These are phyloP conservation scores for Sebastolobus alascanus DNA, from an alignment of 2,797 vertebrate genomes.

Conservation along the genomic window DNA sequence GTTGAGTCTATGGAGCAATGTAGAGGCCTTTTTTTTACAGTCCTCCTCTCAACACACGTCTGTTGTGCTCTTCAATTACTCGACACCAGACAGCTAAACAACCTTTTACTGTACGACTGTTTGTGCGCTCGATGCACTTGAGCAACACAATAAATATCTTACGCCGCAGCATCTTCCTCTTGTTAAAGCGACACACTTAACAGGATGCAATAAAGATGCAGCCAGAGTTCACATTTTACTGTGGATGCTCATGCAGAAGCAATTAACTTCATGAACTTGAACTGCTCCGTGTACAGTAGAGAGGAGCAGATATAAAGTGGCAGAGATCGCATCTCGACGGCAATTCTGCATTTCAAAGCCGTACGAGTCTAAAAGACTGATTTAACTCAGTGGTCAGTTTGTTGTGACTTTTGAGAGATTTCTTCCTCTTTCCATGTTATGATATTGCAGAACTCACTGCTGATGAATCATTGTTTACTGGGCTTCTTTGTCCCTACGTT, in stretches of 20 bases:
- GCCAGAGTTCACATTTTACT: conserved; percentile 44
- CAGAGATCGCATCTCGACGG: conserved; percentile 1
- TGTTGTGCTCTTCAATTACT: conserved; percentile 52
- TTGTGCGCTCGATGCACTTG: conserved; percentile 17
- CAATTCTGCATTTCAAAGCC: conserved; percentile 34
- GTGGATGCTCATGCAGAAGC: conserved; percentile 19
- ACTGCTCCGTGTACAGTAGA: background rate
- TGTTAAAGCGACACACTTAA: conserved; percentile 36
- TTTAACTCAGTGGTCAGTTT: conserved; percentile 20
- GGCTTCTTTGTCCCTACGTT: background rate
- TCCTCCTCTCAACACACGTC: conserved; percentile 34
- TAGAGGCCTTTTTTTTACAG: conserved; percentile 51
- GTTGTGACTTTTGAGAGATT: conserved; percentile 17
- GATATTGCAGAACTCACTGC: background rate
- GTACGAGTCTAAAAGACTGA: background rate
- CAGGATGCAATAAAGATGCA: conserved; percentile 42
- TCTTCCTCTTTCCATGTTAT: conserved; percentile 12
- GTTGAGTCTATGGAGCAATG: conserved; percentile 53
- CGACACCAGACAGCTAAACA: conserved; percentile 43
- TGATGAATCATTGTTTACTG: conserved; percentile 15
- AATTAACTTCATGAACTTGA: conserved; percentile 20
- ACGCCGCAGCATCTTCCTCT: conserved; percentile 30
- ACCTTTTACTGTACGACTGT: conserved; percentile 41
- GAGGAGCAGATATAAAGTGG: background rate
- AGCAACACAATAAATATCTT: conserved; percentile 43